Evolutionary conservation across 1,140 invertebrate species (phyloP).

Genomic region (Mylabris phalerata): DNA sequence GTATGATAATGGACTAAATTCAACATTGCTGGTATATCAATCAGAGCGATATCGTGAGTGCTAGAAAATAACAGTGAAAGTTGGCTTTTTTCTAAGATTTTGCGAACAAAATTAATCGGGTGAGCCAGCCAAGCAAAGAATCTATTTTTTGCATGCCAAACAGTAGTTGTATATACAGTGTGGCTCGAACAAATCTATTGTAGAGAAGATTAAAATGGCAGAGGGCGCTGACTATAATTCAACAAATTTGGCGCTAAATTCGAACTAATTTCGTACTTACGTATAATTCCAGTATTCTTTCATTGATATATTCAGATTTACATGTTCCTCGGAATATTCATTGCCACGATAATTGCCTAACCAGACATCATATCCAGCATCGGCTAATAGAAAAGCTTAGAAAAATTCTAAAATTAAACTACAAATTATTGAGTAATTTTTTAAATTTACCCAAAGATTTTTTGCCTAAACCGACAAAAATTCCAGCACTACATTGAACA

Average conservation of each 20-base stretch:
- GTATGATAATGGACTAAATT: constrained; percentile 46
- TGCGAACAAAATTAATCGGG: no score
- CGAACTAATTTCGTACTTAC: constrained; percentile 1
- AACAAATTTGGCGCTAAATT: background rate
- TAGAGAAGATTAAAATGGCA: no score
- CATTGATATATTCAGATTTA: constrained; percentile 37
- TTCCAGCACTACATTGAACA: constrained; percentile 50
- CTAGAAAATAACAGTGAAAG: constrained; percentile 20
- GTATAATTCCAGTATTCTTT: constrained; percentile 51
- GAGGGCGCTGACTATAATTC: no score
- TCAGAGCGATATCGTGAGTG: constrained; percentile 52
- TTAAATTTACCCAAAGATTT: constrained; percentile 34
- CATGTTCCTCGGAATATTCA: constrained; percentile 50
- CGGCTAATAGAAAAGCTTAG: constrained; percentile 40
- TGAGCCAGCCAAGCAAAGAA: no score
- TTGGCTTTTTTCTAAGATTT: no score
- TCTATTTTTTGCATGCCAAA: no score
- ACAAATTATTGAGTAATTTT: background rate
- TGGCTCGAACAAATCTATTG: no score
- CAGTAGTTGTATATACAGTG: no score
- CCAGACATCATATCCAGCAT: constrained; percentile 64
- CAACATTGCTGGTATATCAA: constrained; percentile 54
- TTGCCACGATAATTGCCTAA: constrained; percentile 63
- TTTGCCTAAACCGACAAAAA: constrained; percentile 50
- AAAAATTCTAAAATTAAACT: constrained; percentile 4